Percentiles rank a stretch among this genome's conserved stretches.
Evolutionary conservation across 1,140 invertebrate species (phyloP).

Genomic region (Drosophila burlai): DNA sequence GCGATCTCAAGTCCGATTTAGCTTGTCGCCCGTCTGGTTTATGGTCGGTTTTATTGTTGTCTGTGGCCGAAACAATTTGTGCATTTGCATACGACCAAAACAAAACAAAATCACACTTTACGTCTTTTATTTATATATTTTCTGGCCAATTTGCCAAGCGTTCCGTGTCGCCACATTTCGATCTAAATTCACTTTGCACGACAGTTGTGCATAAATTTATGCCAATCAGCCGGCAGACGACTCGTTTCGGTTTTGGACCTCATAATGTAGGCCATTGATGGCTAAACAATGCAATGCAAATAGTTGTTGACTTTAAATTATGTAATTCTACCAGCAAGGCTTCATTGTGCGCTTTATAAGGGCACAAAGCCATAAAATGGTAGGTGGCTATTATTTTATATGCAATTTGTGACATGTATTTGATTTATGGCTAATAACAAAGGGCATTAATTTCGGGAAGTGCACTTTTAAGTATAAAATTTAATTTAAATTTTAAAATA

Average conservation of each 20-base stretch:
- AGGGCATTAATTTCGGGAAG: too few relatives aligned
- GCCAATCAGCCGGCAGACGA: conserved; percentile 36
- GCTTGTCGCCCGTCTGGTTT: conserved; percentile 22
- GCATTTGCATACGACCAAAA: conserved; percentile 68
- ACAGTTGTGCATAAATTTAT: conserved; percentile 25
- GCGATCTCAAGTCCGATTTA: conserved; percentile 48
- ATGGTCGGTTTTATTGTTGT: conserved; percentile 61
- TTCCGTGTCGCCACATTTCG: conserved; percentile 65
- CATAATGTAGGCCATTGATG: conserved; percentile 33
- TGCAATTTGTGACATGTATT: background rate
- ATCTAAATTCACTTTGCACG: conserved; percentile 48
- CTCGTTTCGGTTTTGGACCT: conserved; percentile 8
- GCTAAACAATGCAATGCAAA: conserved; percentile 15
- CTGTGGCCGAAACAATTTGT: conserved; percentile 53
- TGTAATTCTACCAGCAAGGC: conserved; percentile 7
- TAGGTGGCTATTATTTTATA: background rate
- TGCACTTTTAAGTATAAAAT: background rate
- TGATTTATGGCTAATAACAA: background rate
- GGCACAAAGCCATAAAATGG: background rate
- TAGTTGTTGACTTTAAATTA: conserved; percentile 6
- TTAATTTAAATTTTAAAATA: background rate
- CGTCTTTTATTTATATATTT: conserved; percentile 18
- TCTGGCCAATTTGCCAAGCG: conserved; percentile 62
- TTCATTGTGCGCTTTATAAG: background rate
- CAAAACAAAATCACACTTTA: conserved; percentile 23